A percentile compares a stretch with the other conserved stretches of the same genome.
phyloP scores from a whole-genome alignment of 2,888 invertebrate species.

The Chloroclystis v-ata region DNA sequence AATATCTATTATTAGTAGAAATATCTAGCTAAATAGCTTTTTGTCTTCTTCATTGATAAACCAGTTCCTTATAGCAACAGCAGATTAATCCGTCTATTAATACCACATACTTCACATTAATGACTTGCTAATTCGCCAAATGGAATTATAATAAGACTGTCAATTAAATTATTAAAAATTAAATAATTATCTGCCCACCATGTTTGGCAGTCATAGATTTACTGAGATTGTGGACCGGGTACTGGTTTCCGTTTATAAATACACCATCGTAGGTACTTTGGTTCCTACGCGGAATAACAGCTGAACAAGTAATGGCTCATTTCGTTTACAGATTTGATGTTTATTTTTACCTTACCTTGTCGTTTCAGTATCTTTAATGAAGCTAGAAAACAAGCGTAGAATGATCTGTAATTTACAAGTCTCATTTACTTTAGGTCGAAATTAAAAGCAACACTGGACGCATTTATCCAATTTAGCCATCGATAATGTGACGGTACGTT shows the following conservation, averaged over 20 bases:
- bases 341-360: not conserved
- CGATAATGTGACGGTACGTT: too few species aligned
- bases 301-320: not conserved
- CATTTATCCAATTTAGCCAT: too few species aligned
- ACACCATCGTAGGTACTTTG: not conserved
- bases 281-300: not conserved
- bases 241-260: not conserved
- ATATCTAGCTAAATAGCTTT: too few species aligned
- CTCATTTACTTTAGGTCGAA: too few species aligned
- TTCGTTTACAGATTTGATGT: not conserved
- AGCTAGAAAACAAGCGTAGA: too few species aligned
- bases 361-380: not conserved
- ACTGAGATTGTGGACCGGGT: not conserved
- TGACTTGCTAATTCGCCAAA: not conserved
- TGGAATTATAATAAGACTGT: not conserved
- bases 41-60: too few species aligned
- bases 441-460: too few species aligned
- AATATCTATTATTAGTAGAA: too few species aligned
- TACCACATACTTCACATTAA: not conserved
- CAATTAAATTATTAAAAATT: not conserved
- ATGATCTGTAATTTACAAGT: too few species aligned
- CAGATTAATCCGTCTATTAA: not conserved
- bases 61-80: not conserved
- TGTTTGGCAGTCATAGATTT: not conserved
- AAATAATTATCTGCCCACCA: not conserved